Evolutionary conservation across 2,888 invertebrate species (phyloP).

Genomic region (Diaphora mendica): DNA sequence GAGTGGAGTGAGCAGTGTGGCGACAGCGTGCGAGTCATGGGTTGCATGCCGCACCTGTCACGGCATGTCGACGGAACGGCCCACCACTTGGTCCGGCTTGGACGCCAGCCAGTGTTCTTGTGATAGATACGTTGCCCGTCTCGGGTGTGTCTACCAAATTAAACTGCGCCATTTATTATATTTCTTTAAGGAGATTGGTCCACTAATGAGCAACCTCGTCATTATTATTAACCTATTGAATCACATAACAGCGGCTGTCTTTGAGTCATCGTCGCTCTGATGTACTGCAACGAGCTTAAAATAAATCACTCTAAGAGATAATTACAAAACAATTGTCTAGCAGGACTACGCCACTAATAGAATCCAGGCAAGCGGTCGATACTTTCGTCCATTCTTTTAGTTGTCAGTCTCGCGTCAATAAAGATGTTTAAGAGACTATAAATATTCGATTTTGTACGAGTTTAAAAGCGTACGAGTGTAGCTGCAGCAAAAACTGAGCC

Average conservation of each 20-base stretch:
- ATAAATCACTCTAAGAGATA: constrained; percentile 24
- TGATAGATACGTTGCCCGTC: constrained; percentile 82
- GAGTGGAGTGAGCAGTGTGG: constrained; percentile 63
- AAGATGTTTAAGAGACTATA: constrained; percentile 83
- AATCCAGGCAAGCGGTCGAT: constrained; percentile 64
- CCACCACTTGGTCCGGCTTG: constrained; percentile 83
- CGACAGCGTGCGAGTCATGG: constrained; percentile 77
- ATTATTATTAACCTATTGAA: constrained; percentile 55
- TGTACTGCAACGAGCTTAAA: constrained; percentile 26
- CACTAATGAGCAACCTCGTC: constrained; percentile 74
- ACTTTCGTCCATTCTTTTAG: constrained; percentile 70
- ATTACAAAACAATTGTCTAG: constrained; percentile 32
- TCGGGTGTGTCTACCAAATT: constrained; percentile 85
- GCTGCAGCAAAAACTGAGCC: constrained; percentile 77
- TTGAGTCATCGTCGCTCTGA: constrained; percentile 37
- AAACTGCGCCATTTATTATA: constrained; percentile 84
- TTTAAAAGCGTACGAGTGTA: constrained; percentile 72
- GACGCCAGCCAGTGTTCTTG: constrained; percentile 78
- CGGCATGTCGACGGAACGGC: constrained; percentile 78
- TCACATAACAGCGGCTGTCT: constrained; percentile 44
- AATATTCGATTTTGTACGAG: constrained; percentile 79
- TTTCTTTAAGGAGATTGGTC: constrained; percentile 77
- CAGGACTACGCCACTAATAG: constrained; percentile 31
- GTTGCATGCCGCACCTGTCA: constrained; percentile 85
- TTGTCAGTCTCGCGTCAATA: constrained; percentile 82